Conservation (phyloP, 2,113 vertebrate genomes). For the Ascaphus truei region DNA sequence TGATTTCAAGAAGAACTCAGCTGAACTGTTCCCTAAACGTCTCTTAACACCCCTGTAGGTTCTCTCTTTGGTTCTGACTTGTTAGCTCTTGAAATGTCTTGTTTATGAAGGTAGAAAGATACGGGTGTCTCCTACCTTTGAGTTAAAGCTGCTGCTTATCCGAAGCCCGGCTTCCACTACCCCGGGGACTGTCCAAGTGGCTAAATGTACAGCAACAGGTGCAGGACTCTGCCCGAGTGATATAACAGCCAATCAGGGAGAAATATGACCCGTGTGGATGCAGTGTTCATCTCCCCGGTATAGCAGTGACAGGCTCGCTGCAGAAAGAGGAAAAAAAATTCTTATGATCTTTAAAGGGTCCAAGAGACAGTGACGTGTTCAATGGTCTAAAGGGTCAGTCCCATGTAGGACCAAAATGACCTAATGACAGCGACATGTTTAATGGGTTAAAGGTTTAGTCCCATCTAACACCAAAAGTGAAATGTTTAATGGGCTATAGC, state of each 20-base stretch:
- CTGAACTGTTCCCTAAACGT: background rate
- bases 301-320: background rate
- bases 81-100: background rate
- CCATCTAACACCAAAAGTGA: too few species aligned
- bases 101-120: background rate
- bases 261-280: background rate
- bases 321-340: too few species aligned
- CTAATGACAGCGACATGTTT: too few species aligned
- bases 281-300: conserved; percentile 9
- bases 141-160: background rate
- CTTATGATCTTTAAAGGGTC: too few species aligned
- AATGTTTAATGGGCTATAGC: too few species aligned
- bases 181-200: background rate
- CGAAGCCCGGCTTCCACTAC: background rate
- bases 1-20: background rate
- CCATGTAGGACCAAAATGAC: too few species aligned
- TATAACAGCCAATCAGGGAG: conserved; percentile 55
- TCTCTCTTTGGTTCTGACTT: background rate
- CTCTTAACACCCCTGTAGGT: background rate
- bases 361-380: too few species aligned
- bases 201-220: conserved; percentile 59
- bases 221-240: conserved; percentile 44
- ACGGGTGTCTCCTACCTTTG: conserved; percentile 9
- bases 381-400: too few species aligned
- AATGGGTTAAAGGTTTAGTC: too few species aligned